Base-by-base conservation (phyloP, 2,888 invertebrate genomes). In the Thalpophila matura region DNA sequence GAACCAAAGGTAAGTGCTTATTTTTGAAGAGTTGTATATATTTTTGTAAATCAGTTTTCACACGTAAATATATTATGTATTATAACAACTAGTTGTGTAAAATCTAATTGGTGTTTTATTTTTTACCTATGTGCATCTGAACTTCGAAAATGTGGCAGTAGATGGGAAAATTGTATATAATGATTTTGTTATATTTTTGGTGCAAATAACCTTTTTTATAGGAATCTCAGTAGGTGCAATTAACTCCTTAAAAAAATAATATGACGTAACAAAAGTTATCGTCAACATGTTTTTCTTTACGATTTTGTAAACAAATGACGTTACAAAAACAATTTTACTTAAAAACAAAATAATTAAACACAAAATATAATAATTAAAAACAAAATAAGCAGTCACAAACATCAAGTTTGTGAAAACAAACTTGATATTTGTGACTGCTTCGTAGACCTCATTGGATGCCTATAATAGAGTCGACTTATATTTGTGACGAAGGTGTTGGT, bases 31-130 rank as follows among this genome's bases (percentile, higher is more conserved):
- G 38, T 65, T 47, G 71, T 79, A 63, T 73, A 63, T 78, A 70
- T 74, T 70, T 53, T 67, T 74, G 68, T 64, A 74, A 64, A 62
- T 60, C 38, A 59, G 27, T 59, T 63, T 64, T 55, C 20, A 62
- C 56, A 65, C 35, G 7, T 27, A n/a, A n/a, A n/a, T n/a, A n/a
- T n/a, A n/a, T n/a, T n/a, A 42, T 63, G 70, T 68, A 74, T 61
- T 64, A 73, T 65, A 79, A 72, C 70, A 77, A 68, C 59, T 72
- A 66, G 65, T 54, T 79, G 37, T 75, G 54, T 64, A 54, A 77
- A 77, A 77, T 75, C 24, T 55, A 53, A 53, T 56, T 73, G 75
- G 77, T 75, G 75, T 79, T 79, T 79, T 79, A 79, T 79, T 79
- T 78, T 58, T 45, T 64, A 71, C 74, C 79, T 72, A 24, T 50